These are phyloP conservation scores for Polietes domitor DNA, from an alignment of 2,888 invertebrate genomes.

Conservation along the genomic window DNA sequence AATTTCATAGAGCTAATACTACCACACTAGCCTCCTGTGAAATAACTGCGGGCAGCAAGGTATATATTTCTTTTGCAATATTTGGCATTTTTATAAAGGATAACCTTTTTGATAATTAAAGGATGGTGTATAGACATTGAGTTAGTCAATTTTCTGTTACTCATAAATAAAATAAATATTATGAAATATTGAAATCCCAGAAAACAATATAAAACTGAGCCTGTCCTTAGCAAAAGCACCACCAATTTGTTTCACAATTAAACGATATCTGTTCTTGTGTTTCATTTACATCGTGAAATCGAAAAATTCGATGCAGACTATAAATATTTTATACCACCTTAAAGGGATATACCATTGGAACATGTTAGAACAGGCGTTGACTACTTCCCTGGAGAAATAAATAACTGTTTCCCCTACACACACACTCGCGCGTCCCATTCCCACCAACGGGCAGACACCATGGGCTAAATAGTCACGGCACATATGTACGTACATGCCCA, in stretches of 20 bases:
- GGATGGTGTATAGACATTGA: no score
- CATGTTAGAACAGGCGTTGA: conserved; percentile 47
- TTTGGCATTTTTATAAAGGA: no score
- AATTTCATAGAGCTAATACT: no score
- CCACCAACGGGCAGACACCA: not conserved
- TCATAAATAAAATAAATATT: no score
- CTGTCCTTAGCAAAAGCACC: not conserved
- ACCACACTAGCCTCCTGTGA: no score
- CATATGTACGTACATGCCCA: not conserved
- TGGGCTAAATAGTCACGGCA: conserved; percentile 3
- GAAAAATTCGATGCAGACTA: conserved; percentile 52
- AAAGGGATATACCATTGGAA: no score
- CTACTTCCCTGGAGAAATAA: conserved; percentile 3
- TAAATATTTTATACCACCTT: conserved; percentile 59
- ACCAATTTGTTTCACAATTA: not conserved
- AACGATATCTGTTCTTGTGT: not conserved
- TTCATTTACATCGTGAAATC: conserved; percentile 1
- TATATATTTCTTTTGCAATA: no score
- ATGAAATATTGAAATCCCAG: not conserved
- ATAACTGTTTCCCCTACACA: not conserved
- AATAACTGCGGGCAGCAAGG: no score
- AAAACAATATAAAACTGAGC: not conserved
- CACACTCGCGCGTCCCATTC: not conserved
- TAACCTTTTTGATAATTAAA: no score
- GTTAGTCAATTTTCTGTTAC: no score